Percentiles rank a stretch among this genome's conserved stretches.
These are phyloP conservation scores for Cheilinus undulatus DNA, from an alignment of 2,113 vertebrate species.

Conservation along the genomic window DNA sequence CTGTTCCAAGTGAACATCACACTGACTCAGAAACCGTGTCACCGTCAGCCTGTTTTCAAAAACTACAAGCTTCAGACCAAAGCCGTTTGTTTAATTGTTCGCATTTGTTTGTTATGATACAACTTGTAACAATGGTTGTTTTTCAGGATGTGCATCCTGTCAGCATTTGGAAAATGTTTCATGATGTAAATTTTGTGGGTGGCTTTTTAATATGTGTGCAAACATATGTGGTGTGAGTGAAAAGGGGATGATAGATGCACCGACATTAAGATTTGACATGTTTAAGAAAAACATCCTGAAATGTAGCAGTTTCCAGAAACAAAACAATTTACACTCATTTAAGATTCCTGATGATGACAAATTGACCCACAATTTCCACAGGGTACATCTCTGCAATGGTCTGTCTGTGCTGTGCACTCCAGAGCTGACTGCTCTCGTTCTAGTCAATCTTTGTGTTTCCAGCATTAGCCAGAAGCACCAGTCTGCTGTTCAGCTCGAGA, in stretches of 20 bases:
- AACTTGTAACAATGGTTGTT: not conserved
- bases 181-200: not conserved
- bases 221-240: not conserved
- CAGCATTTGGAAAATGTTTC: slow-evolving; percentile 1
- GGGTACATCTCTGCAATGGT: too few species aligned
- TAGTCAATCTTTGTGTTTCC: too few species aligned
- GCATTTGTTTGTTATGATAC: not conserved
- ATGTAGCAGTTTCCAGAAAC: not conserved
- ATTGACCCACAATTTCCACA: too few species aligned
- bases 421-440: too few species aligned
- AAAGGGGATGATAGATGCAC: not conserved
- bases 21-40: not conserved
- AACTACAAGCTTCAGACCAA: not conserved
- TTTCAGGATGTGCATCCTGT: not conserved
- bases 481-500: too few species aligned
- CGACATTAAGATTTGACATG: slow-evolving; percentile 4
- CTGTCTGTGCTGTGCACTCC: too few species aligned
- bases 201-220: slow-evolving; percentile 4
- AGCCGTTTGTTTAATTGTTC: not conserved
- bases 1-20: not conserved
- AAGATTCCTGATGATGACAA: too few species aligned
- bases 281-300: slow-evolving; percentile 17
- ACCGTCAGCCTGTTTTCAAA: not conserved
- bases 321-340: not conserved
- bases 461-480: too few species aligned